A percentile compares a stretch with the other conserved stretches of the same genome.
Evolutionary conservation across 2,888 invertebrate genomes (phyloP).

Genomic region (Apamea monoglypha): DNA sequence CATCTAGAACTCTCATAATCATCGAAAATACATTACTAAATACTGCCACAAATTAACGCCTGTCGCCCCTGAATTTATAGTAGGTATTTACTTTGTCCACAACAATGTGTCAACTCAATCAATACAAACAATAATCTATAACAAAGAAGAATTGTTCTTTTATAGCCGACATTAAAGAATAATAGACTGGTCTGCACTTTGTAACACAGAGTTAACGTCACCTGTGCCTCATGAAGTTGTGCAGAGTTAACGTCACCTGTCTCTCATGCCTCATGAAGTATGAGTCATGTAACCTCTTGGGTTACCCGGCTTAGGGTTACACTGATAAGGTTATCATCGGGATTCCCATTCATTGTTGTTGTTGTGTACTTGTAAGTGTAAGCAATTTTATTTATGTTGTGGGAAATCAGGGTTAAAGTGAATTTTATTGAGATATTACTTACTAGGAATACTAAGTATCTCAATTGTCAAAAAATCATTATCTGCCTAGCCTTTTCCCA

Average conservation of each 20-base stretch:
- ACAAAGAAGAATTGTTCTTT: conserved; percentile 11
- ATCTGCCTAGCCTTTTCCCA: too few relatives aligned
- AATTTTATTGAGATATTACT: neutral
- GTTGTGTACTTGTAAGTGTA: neutral
- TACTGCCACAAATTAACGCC: neutral
- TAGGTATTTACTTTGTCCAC: neutral
- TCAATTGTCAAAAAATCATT: too few relatives aligned
- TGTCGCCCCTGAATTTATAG: neutral
- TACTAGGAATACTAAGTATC: too few relatives aligned
- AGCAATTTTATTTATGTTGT: neutral
- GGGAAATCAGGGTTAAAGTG: neutral
- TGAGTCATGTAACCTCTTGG: conserved; percentile 23
- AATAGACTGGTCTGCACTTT: conserved; percentile 7
- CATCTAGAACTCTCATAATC: neutral
- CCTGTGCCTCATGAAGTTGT: neutral
- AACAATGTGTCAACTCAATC: conserved; percentile 14
- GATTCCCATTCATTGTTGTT: neutral
- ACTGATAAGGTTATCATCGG: conserved; percentile 8
- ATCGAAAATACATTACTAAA: neutral
- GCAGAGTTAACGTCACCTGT: conserved; percentile 9
- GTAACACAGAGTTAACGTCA: conserved; percentile 7
- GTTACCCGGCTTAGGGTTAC: conserved; percentile 22
- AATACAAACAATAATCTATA: conserved; percentile 29
- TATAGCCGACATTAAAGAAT: conserved; percentile 5
- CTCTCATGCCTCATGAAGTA: neutral